Percentiles rank a stretch among this genome's conserved stretches.
phyloP scores from a whole-genome alignment of 2,888 invertebrate genomes.

The Drosophila ustulata region DNA sequence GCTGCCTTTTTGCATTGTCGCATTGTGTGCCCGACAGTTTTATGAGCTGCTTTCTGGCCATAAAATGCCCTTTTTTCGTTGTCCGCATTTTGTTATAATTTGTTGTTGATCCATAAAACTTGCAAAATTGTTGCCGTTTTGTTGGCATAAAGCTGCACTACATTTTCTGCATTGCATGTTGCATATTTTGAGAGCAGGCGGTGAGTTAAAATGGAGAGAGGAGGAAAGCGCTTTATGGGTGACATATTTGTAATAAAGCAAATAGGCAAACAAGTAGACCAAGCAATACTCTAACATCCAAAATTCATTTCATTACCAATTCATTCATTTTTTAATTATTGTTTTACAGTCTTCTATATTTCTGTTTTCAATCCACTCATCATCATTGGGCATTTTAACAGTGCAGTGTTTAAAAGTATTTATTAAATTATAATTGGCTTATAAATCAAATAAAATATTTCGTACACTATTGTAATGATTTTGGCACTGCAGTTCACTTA shows the following conservation, averaged over 20 bases:
- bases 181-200: conserved; percentile 4
- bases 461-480: too few species aligned
- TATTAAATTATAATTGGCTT: too few species aligned
- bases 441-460: too few species aligned
- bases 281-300: too few species aligned
- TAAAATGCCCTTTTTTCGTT: conserved; percentile 47
- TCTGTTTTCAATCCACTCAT: too few species aligned
- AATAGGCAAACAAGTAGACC: too few species aligned
- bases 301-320: too few species aligned
- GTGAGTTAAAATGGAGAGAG: neutral
- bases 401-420: too few species aligned
- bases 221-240: neutral
- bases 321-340: too few species aligned
- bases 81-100: conserved; percentile 39
- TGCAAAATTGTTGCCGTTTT: conserved; percentile 47
- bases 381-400: too few species aligned
- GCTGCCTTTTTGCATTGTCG: neutral
- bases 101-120: conserved; percentile 62
- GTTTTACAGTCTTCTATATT: too few species aligned
- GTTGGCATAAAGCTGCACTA: conserved; percentile 37
- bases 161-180: conserved; percentile 31
- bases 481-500: neutral
- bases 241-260: neutral
- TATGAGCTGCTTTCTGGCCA: conserved; percentile 53
- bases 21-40: conserved; percentile 54